These are phyloP conservation scores for Xestoiulus laeticollis DNA, from an alignment of 2,888 invertebrate species.

Conservation along the genomic window DNA sequence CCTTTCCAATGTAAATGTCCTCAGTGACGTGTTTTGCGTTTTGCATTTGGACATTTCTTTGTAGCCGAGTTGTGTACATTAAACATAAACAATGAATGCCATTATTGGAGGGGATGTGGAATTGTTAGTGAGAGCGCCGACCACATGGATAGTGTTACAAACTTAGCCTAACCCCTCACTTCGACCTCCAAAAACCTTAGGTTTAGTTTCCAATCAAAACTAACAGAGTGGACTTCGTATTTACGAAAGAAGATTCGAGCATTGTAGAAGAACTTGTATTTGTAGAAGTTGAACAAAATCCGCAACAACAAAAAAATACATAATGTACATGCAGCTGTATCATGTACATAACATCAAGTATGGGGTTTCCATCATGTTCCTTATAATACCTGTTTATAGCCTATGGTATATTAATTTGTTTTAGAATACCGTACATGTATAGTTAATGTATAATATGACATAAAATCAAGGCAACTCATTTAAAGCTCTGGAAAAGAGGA, in stretches of 20 bases:
- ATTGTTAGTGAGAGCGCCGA: neutral
- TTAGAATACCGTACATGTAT: no score
- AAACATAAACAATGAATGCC: neutral
- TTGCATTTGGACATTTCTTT: neutral
- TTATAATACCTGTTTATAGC: no score
- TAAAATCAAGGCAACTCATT: neutral
- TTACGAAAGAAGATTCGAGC: no score
- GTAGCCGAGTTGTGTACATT: neutral
- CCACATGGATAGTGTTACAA: neutral
- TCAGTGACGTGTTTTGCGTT: slow-evolving; percentile 13
- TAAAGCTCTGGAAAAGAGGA: neutral
- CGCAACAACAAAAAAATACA: no score
- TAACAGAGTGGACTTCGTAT: neutral
- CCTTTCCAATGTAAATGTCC: slow-evolving; percentile 25
- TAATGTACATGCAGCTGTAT: no score
- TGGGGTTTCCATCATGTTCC: no score
- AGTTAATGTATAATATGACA: neutral
- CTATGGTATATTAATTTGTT: no score
- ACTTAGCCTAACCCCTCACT: neutral
- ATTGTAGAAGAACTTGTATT: no score
- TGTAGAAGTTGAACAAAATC: no score
- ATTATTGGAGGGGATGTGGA: slow-evolving; percentile 18
- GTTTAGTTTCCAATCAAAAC: neutral
- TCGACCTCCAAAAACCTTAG: slow-evolving; percentile 5
- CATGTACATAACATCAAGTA: no score